Conservation (phyloP, 1,140 invertebrate species). For the Potamilus streckersoni region DNA sequence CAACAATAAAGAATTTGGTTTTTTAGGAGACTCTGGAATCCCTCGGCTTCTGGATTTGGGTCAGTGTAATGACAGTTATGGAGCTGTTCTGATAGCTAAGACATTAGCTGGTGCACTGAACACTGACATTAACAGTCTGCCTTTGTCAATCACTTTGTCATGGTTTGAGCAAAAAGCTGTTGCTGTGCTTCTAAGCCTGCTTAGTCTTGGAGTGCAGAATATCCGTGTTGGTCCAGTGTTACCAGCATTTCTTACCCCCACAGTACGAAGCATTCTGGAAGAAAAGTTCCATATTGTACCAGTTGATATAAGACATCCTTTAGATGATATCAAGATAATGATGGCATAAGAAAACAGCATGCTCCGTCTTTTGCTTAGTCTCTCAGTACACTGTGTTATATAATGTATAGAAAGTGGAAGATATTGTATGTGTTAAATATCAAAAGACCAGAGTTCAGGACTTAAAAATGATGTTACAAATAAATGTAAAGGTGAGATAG, state of each 20-base stretch:
- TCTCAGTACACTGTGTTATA: too few relatives aligned
- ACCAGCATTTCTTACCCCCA: constrained; percentile 46
- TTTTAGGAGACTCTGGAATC: constrained; percentile 43
- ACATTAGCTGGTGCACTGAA: constrained; percentile 39
- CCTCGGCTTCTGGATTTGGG: constrained; percentile 48
- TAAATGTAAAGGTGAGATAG: too few relatives aligned
- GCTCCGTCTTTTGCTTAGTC: too few relatives aligned
- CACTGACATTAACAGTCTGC: constrained; percentile 47
- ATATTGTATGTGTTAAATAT: too few relatives aligned
- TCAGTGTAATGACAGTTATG: constrained; percentile 50
- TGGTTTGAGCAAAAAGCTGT: constrained; percentile 54
- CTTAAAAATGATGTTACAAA: too few relatives aligned
- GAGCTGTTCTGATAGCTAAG: constrained; percentile 40
- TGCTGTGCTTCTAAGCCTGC: constrained; percentile 40
- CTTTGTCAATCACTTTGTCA: constrained; percentile 39
- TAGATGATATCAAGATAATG: constrained; percentile 42
- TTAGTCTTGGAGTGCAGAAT: constrained; percentile 47
- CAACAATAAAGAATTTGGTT: constrained; percentile 39
- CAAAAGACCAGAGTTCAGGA: too few relatives aligned
- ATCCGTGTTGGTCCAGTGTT: constrained; percentile 44
- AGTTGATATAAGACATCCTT: constrained; percentile 35
- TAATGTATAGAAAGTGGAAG: too few relatives aligned
- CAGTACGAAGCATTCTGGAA: constrained; percentile 27
- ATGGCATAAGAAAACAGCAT: constrained; percentile 5
- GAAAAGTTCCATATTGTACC: constrained; percentile 38